Conservation (phyloP, 2,888 invertebrate genomes). For the Volucella bombylans region DNA sequence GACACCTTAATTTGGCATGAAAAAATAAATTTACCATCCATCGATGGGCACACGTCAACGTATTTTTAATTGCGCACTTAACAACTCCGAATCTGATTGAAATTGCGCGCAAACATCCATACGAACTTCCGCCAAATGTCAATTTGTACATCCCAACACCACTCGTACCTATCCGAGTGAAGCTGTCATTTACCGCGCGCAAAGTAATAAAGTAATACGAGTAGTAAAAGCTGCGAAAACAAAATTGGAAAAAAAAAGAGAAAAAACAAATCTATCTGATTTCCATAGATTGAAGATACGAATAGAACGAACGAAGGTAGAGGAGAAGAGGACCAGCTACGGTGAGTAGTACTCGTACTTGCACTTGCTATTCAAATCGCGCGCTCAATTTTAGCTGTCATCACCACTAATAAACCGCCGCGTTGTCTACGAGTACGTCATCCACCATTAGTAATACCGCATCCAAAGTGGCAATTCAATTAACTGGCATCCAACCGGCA, state of each 20-base stretch:
- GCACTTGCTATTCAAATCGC: constrained; percentile 20
- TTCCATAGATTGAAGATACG: constrained; percentile 8
- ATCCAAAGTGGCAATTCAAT: constrained; percentile 62
- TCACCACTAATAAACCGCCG: constrained; percentile 26
- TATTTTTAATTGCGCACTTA: constrained; percentile 66
- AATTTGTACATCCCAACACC: constrained; percentile 51
- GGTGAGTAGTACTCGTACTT: too few species aligned
- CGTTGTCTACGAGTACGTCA: neutral
- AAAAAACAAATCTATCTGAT: neutral
- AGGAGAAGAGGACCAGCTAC: neutral
- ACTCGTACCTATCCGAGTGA: constrained; percentile 41
- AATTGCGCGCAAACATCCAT: neutral
- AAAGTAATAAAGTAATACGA: constrained; percentile 37
- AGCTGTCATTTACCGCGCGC: constrained; percentile 17
- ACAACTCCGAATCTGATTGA: constrained; percentile 38
- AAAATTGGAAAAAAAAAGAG: neutral
- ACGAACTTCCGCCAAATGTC: constrained; percentile 57
- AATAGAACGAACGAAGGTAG: neutral
- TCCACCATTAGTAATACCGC: constrained; percentile 34
- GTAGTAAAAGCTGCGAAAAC: constrained; percentile 12
- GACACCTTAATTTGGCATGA: neutral
- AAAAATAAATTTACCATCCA: constrained; percentile 13
- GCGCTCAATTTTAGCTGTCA: constrained; percentile 47
- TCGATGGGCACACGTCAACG: constrained; percentile 36
- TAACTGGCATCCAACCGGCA: constrained; percentile 19